Percentiles rank a stretch among this genome's conserved stretches.
These are phyloP conservation scores for Athalia rosae DNA, from an alignment of 2,888 invertebrate genomes.

Conservation along the genomic window DNA sequence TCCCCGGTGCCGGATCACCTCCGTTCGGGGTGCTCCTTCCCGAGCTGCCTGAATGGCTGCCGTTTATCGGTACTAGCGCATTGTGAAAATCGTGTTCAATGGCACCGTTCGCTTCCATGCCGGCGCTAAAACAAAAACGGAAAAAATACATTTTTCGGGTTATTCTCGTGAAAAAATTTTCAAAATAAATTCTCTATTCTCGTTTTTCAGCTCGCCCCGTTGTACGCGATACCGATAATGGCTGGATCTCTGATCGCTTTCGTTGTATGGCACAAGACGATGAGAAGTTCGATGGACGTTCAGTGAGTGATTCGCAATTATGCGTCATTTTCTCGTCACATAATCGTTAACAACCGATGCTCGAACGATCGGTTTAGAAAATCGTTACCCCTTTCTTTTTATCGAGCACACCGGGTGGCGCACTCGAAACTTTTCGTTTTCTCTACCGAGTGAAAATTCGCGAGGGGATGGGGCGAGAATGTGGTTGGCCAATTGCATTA, in stretches of 20 bases:
- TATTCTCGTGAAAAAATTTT: slow-evolving; percentile 12
- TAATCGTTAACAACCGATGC: not conserved
- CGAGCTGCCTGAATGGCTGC: slow-evolving; percentile 80
- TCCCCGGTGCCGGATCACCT: slow-evolving; percentile 86
- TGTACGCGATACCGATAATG: slow-evolving; percentile 56
- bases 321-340: not conserved
- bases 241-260: slow-evolving; percentile 55
- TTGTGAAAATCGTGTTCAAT: slow-evolving; percentile 76
- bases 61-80: slow-evolving; percentile 71
- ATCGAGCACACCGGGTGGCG: too few species aligned
- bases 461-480: too few species aligned
- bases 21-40: slow-evolving; percentile 85
- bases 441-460: too few species aligned
- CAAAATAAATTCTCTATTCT: not conserved
- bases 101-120: slow-evolving; percentile 76
- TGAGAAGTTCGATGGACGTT: slow-evolving; percentile 68
- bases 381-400: too few species aligned
- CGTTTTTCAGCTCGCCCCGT: slow-evolving; percentile 57
- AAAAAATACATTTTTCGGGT: slow-evolving; percentile 32
- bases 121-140: slow-evolving; percentile 72
- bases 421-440: too few species aligned
- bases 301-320: slow-evolving; percentile 61
- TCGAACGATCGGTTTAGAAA: too few species aligned
- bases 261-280: slow-evolving; percentile 59
- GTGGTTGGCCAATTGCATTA: too few species aligned